Evolutionary conservation across 2,797 vertebrate genomes (phyloP).

Genomic region (Varecia variegata): DNA sequence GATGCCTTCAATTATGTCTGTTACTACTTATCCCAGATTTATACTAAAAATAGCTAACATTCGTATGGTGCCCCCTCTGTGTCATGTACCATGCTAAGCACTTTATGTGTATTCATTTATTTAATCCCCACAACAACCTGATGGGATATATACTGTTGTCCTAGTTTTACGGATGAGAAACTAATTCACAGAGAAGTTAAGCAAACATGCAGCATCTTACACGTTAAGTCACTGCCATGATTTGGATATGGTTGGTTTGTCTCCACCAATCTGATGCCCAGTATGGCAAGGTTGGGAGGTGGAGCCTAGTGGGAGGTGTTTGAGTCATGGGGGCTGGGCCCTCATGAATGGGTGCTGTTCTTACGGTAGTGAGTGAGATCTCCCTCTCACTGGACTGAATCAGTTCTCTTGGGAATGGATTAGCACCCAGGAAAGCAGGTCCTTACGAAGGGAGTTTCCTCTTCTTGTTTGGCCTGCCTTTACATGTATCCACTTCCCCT

Average conservation of each 20-base stretch:
- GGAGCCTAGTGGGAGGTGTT: background rate
- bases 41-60: background rate
- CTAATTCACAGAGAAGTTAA: background rate
- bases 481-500: background rate
- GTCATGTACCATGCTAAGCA: background rate
- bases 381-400: background rate
- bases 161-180: background rate
- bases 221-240: background rate
- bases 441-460: background rate
- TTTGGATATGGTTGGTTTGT: background rate
- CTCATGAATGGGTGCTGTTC: background rate
- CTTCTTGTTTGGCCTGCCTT: background rate
- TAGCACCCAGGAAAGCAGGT: background rate
- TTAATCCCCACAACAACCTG: background rate
- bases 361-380: background rate
- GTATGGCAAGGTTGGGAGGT: background rate
- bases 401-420: background rate
- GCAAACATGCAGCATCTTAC: background rate
- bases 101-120: background rate
- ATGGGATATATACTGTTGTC: background rate
- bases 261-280: background rate
- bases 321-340: background rate
- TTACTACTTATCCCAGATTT: background rate
- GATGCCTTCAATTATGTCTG: background rate
- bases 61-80: background rate